Percentiles rank a stretch among this genome's conserved stretches.
These are phyloP conservation scores for Cherax quadricarinatus DNA, from an alignment of 1,140 invertebrate genomes.

Conservation along the genomic window DNA sequence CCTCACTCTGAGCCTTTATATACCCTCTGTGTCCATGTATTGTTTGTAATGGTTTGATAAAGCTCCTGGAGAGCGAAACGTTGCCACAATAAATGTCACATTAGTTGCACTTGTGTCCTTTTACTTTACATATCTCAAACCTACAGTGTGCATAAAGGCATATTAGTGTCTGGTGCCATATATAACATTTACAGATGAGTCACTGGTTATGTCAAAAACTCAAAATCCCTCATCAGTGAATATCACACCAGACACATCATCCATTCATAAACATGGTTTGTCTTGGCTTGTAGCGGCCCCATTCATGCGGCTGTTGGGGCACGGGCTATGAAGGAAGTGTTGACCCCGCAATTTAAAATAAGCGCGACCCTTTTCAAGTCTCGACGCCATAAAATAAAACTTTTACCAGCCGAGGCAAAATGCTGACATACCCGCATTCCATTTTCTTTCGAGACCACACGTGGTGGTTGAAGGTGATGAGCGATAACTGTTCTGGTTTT, in stretches of 20 bases:
- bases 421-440: background rate
- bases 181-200: no score
- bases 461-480: background rate
- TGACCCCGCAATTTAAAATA: constrained; percentile 3
- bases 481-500: background rate
- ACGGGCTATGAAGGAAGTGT: background rate
- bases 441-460: background rate
- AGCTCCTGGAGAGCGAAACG: no score
- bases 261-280: background rate
- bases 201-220: no score
- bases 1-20: no score
- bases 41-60: no score
- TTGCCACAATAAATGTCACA: no score
- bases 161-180: no score
- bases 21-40: no score
- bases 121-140: no score
- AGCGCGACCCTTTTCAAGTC: background rate
- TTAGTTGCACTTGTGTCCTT: no score
- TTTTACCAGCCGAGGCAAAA: background rate
- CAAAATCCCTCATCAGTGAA: background rate
- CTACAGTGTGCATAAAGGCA: no score
- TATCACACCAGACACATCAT: background rate
- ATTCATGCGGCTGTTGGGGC: background rate
- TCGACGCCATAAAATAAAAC: background rate
- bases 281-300: background rate